Base-by-base conservation (phyloP, 2,797 vertebrate species). In the Allochrocebus solatus region DNA sequence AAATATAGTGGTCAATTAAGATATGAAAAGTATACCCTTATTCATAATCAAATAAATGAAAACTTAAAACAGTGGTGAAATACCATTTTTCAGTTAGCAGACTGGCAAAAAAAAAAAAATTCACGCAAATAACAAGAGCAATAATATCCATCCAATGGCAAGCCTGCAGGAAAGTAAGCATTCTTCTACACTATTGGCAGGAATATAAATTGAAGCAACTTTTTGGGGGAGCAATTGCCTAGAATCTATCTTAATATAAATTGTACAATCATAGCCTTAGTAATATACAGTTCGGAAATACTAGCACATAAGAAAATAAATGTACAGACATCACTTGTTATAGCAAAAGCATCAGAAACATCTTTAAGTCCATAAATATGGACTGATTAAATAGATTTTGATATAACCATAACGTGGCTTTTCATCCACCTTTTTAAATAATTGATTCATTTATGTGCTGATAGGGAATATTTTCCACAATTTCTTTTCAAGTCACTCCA, bases 81-180 rank as follows among this genome's bases (percentile, higher is more conserved):
- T 10, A 19, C 21, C 24, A n/a, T 26, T 75, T 64, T 59, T 84
- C 93, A 53, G 76, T 78, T 72, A 78, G 80, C 83, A 83, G 41
- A 61, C 53, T 67, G 46, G 5, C 12, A 55, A 79, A 10, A 36
- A 50, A 48, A 48, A 1, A 46, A 41, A 55, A 22, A 41, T 43
- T 67, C 33, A 17, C 48, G n/a, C 24, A 61, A 14, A 9, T 46
- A 33, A 8, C 5, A 21, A 50, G 10, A 70, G 7, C 6, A 88
- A 26, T n/a, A 39, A 17, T 21, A 76, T 28, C 43, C 36, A n/a
- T 21, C 12, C 22, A 1, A 13, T 8, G 11, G 5, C 0, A 0
- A 75, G 53, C 28, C 33, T 14, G 1, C 10, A 4, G 55, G n/a
- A 59, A 26, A 61, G 9, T 9, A 28, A 64, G 8, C 5, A 2